Base-by-base conservation (phyloP, 64 coral and sea anemone species). In the Porites lutea region DNA sequence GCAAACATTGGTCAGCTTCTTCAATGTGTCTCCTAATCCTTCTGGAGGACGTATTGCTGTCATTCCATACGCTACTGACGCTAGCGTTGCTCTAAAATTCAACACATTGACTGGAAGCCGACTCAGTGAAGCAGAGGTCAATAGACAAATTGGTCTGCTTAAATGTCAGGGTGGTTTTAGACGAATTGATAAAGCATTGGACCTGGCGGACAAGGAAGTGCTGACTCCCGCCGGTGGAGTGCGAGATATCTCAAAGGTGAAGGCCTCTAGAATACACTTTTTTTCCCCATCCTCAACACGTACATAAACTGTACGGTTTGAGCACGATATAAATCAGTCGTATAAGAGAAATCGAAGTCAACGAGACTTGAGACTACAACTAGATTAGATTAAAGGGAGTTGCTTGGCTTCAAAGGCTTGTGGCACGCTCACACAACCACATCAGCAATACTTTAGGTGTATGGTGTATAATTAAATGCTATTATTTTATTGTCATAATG, bases 171-270 rank as follows among this genome's bases (percentile, higher is more conserved):
- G 83, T 52, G 92, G 92, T 20, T 78, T 61, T 14, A 89, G 77
- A 18, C 82, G 82, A 52, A 94, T 94, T 68, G 92, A 94, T 52
- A 94, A 74, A 66, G 92, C 78, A 78, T 77, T 94, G 44, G 79
- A 89, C 52, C 55, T 89, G 67, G 78, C 87, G 48, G 68, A 79
- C n/a, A 57, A 81, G 45, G 79, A 94, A 13, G 79, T 94, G 0
- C 82, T 94, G 64, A 82, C 55, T 69, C 45, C 67, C 20, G 57
- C 47, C 14, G 78, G 52, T 23, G 92, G 92, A 46, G 82, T 88
- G 78, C 72, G 92, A 83, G 65, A 47, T 47, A 47, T 75, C 8
- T 71, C 78, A 13, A 94, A 83, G 87, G 92, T 94, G 59, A 93
- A 37, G 27, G 27, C 27, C 27, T 37, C 27, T 37, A 37, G 71